These are phyloP conservation scores for Pseudolaguvia tuberculata DNA, from an alignment of 2,113 vertebrate species.

Conservation along the genomic window DNA sequence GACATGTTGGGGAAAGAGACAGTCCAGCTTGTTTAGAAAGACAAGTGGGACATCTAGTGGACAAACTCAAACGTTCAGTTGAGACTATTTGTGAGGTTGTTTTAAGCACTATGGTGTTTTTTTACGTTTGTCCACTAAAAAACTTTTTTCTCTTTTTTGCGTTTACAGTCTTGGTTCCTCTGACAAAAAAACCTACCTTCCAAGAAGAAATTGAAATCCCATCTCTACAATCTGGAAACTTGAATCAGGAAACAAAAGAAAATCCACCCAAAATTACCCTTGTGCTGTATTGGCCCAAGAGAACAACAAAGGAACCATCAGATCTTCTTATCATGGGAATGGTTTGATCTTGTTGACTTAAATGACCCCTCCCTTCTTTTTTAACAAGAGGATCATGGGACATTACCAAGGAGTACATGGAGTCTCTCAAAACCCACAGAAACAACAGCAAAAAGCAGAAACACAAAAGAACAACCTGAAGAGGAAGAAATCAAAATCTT, in stretches of 20 bases:
- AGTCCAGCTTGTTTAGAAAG: background rate
- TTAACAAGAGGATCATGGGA: slow-evolving; percentile 50
- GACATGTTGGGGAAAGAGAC: slow-evolving; percentile 31
- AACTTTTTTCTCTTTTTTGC: slow-evolving; percentile 39
- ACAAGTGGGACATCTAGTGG: slow-evolving; percentile 45
- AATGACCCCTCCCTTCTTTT: slow-evolving; percentile 31
- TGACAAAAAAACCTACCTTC: slow-evolving; percentile 81
- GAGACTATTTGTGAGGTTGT: background rate
- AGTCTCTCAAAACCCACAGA: slow-evolving; percentile 55
- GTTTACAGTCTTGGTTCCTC: slow-evolving; percentile 89
- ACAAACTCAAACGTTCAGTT: background rate
- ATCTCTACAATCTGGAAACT: slow-evolving; percentile 70
- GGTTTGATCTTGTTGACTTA: slow-evolving; percentile 39
- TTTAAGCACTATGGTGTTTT: background rate
- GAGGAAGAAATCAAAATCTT: slow-evolving; percentile 41
- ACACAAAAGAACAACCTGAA: slow-evolving; percentile 47
- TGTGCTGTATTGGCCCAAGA: slow-evolving; percentile 45
- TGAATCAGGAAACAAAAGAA: slow-evolving; percentile 53
- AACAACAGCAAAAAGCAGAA: slow-evolving; percentile 44
- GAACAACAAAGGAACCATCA: slow-evolving; percentile 35
- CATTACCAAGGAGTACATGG: slow-evolving; percentile 47
- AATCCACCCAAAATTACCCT: slow-evolving; percentile 49
- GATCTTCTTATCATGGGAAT: slow-evolving; percentile 47
- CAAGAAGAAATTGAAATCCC: slow-evolving; percentile 71
- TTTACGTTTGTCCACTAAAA: slow-evolving; percentile 17